Percentiles rank a stretch among this genome's conserved stretches.
phyloP scores from a whole-genome alignment of 2,888 invertebrate genomes.

The Lobophora halterata region DNA sequence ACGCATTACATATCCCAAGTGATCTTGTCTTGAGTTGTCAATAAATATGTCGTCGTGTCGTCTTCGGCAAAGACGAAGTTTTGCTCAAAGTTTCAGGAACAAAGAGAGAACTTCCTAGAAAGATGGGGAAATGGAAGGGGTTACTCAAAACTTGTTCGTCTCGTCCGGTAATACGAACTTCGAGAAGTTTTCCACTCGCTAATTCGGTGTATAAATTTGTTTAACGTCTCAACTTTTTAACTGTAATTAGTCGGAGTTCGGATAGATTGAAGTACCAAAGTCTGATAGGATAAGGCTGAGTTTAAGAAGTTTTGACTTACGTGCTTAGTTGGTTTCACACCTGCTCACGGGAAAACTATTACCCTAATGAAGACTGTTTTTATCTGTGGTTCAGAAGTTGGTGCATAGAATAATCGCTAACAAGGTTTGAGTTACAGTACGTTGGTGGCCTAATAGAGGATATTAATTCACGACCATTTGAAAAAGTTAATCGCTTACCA shows the following conservation, averaged over 20 bases:
- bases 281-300: conserved; percentile 50
- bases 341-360: not conserved
- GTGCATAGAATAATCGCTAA: no score
- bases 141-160: conserved; percentile 71
- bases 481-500: no score
- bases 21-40: no score
- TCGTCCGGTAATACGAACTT: conserved; percentile 63
- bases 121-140: conserved; percentile 56
- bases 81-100: conserved; percentile 62
- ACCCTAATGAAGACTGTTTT: no score
- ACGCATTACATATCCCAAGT: no score
- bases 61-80: conserved; percentile 63
- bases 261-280: conserved; percentile 67
- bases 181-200: conserved; percentile 67
- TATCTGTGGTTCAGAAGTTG: no score
- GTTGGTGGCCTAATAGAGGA: no score
- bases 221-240: conserved; percentile 79
- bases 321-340: conserved; percentile 13
- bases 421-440: no score
- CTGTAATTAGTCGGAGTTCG: conserved; percentile 73
- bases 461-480: no score
- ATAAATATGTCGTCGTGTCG: conserved; percentile 69
- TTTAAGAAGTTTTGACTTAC: conserved; percentile 48
- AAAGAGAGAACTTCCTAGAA: conserved; percentile 64
- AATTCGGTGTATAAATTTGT: conserved; percentile 79